Evolutionary conservation across 2,888 invertebrate genomes (phyloP).

Genomic region (Dermolepida albohirtum): DNA sequence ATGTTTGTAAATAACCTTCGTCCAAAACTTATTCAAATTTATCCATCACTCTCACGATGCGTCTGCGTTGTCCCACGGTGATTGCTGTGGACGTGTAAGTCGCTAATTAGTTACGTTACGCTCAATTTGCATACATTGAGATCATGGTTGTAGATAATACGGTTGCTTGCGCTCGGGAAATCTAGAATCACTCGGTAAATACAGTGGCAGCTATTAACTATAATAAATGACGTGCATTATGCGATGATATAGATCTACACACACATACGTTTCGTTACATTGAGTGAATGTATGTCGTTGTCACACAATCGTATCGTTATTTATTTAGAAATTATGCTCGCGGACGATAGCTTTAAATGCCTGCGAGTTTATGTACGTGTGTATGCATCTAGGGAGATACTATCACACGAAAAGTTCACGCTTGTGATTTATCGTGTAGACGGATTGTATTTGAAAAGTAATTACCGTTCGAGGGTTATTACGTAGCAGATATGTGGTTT

Average conservation of each 20-base stretch:
- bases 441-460: no score
- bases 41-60: constrained; percentile 23
- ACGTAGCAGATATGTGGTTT: no score
- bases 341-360: no score
- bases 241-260: not conserved
- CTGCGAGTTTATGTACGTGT: no score
- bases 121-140: constrained; percentile 41
- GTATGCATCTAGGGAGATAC: no score
- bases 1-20: no score
- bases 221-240: constrained; percentile 35
- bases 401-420: no score
- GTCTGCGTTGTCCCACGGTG: constrained; percentile 3
- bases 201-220: constrained; percentile 33
- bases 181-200: constrained; percentile 27
- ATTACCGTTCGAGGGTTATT: no score
- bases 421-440: no score
- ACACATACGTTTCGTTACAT: not conserved
- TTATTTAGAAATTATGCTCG: no score
- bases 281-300: constrained; percentile 8
- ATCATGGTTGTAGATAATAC: constrained; percentile 28
- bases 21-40: not conserved
- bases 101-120: constrained; percentile 35
- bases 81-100: constrained; percentile 27
- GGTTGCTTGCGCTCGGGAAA: constrained; percentile 16
- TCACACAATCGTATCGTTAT: no score